Evolutionary conservation across 2,888 invertebrate genomes (phyloP).

Genomic region (Tenodera sinensis): DNA sequence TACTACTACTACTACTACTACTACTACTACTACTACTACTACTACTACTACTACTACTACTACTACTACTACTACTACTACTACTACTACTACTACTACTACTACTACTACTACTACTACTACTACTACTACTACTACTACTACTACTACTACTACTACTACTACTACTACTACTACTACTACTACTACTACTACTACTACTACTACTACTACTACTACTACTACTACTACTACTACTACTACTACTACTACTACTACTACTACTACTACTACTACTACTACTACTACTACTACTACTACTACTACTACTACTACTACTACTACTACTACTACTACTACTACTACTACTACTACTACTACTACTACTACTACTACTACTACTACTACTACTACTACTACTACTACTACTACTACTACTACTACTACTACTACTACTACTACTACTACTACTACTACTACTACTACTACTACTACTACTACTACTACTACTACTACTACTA

Average conservation of each 20-base stretch:
- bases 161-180: slow-evolving; percentile 10
- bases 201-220: slow-evolving; percentile 10
- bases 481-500: slow-evolving; percentile 10
- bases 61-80: slow-evolving; percentile 10
- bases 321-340: slow-evolving; percentile 10
- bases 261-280: slow-evolving; percentile 9
- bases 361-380: slow-evolving; percentile 10
- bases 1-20: slow-evolving; percentile 9
- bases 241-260: slow-evolving; percentile 10
- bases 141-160: slow-evolving; percentile 9
- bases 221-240: slow-evolving; percentile 10
- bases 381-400: slow-evolving; percentile 10
- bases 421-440: slow-evolving; percentile 10
- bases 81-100: slow-evolving; percentile 10
- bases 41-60: slow-evolving; percentile 10
- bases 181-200: slow-evolving; percentile 10
- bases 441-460: slow-evolving; percentile 9
- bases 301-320: slow-evolving; percentile 9
- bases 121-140: slow-evolving; percentile 9
- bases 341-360: slow-evolving; percentile 10
- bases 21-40: slow-evolving; percentile 10
- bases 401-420: slow-evolving; percentile 9
- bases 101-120: slow-evolving; percentile 10
- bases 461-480: slow-evolving; percentile 10
- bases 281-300: slow-evolving; percentile 10